Conservation (phyloP, 1,140 invertebrate genomes). For the Trichonephila inaurata region DNA sequence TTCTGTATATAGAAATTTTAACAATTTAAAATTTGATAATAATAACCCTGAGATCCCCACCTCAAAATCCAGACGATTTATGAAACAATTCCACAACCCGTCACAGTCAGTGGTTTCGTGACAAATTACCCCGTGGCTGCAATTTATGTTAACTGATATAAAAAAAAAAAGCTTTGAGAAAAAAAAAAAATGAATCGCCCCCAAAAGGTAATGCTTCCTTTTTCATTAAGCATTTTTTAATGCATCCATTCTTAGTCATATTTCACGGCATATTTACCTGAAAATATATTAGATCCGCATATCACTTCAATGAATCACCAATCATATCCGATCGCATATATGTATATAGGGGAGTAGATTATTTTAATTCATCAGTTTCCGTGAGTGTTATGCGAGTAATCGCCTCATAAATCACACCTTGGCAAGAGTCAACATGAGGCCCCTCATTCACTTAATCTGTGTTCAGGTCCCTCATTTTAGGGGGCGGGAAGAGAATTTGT, state of each 20-base stretch:
- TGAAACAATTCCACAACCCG: not conserved
- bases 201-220: not conserved
- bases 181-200: not conserved
- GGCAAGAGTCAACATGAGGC: conserved; percentile 47
- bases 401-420: conserved; percentile 69
- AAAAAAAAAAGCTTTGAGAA: not conserved
- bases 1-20: too few relatives aligned
- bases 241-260: not conserved
- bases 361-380: conserved; percentile 69
- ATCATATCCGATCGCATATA: not conserved
- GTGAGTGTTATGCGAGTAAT: conserved; percentile 65
- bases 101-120: not conserved
- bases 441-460: not conserved
- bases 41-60: too few relatives aligned
- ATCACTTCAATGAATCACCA: conserved; percentile 11
- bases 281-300: not conserved
- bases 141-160: not conserved
- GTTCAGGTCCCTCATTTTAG: not conserved
- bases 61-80: not conserved
- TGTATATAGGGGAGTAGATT: not conserved
- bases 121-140: not conserved
- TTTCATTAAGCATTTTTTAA: conserved; percentile 28
- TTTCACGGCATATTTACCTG: conserved; percentile 8
- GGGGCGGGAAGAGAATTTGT: not conserved
- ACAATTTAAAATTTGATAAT: too few relatives aligned